phyloP scores from a whole-genome alignment of 2,113 vertebrate species.

The Hassar affinis region DNA sequence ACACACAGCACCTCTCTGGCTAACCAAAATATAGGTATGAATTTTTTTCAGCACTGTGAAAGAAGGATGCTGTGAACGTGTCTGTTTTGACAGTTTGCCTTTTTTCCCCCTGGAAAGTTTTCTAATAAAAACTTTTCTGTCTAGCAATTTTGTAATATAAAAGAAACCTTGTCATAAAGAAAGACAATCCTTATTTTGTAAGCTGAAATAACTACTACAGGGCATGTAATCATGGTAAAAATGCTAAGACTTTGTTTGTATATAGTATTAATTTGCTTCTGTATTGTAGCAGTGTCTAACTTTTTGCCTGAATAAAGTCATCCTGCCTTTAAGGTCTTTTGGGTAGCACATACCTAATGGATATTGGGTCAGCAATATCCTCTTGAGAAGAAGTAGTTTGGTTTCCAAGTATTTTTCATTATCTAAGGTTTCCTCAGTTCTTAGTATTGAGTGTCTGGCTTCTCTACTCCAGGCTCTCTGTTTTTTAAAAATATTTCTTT shows the following conservation, averaged over 20 bases:
- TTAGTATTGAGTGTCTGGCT: not conserved
- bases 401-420: constrained; percentile 15
- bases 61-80: constrained; percentile 20
- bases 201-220: not conserved
- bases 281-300: not conserved
- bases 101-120: not conserved
- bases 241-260: not conserved
- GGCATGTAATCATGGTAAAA: not conserved
- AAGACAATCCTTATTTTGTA: not conserved
- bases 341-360: not conserved
- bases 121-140: constrained; percentile 16
- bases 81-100: constrained; percentile 16
- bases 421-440: constrained; percentile 1
- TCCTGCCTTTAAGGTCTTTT: not conserved
- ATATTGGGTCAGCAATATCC: constrained; percentile 3
- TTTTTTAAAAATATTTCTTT: not conserved
- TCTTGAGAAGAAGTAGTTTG: constrained; percentile 6
- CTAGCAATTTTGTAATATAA: not conserved
- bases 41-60: constrained; percentile 1
- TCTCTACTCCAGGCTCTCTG: not conserved
- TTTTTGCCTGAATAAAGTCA: not conserved
- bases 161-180: not conserved
- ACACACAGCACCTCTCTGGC: not conserved
- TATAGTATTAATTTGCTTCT: not conserved
- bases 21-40: constrained; percentile 16